Evolutionary conservation across 2,113 vertebrate species (phyloP).

Genomic region (Phocoena sinus): DNA sequence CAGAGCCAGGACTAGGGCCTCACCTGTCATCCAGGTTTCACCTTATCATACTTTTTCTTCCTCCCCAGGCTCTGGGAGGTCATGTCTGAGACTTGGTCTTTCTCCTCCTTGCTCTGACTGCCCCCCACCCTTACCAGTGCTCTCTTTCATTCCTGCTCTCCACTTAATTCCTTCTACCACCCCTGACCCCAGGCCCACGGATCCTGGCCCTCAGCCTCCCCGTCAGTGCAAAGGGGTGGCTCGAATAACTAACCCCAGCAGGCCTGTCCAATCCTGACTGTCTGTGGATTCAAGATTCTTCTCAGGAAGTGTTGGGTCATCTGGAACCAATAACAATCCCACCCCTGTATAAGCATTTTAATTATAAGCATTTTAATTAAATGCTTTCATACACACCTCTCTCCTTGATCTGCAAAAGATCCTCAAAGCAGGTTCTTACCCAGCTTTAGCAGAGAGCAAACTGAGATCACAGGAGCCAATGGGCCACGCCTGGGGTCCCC

Average conservation of each 20-base stretch:
- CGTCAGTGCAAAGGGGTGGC: not conserved
- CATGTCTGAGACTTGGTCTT: not conserved
- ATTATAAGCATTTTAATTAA: not conserved
- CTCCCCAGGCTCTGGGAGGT: not conserved
- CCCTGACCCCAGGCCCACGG: not conserved
- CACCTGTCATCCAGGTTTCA: not conserved
- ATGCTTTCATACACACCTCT: not conserved
- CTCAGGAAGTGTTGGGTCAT: constrained; percentile 15
- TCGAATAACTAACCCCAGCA: not conserved
- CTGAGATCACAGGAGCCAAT: not conserved
- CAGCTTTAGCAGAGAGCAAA: not conserved
- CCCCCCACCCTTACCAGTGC: too few relatives aligned
- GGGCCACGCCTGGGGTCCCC: not conserved
- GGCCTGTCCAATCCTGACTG: not conserved
- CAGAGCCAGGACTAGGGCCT: not conserved
- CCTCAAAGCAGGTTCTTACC: not conserved
- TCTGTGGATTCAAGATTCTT: not conserved
- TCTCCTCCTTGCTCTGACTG: not conserved
- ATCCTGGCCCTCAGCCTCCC: not conserved
- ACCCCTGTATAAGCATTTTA: not conserved
- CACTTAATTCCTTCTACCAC: not conserved
- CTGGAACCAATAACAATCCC: not conserved
- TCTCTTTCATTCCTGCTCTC: not conserved
- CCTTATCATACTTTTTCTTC: not conserved
- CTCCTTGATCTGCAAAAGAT: not conserved